Evolutionary conservation across 2,113 vertebrate genomes (phyloP).

Genomic region (Halcyon malimbica): DNA sequence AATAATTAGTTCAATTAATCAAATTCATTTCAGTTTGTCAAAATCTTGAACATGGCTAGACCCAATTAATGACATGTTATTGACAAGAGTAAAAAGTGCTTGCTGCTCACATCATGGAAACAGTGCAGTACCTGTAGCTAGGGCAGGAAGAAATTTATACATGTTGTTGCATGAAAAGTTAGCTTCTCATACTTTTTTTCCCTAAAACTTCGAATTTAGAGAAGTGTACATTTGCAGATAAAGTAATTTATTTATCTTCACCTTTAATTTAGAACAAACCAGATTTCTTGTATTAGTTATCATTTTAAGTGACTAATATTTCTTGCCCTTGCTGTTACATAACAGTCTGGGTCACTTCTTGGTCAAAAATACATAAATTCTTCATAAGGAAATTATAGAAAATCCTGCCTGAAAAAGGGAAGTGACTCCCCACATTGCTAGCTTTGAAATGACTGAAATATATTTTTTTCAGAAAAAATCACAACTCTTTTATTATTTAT

Average conservation of each 20-base stretch:
- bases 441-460: background rate
- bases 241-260: background rate
- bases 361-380: background rate
- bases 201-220: background rate
- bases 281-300: background rate
- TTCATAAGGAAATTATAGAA: background rate
- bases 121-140: background rate
- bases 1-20: background rate
- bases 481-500: background rate
- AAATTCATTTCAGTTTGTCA: background rate
- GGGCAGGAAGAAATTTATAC: background rate
- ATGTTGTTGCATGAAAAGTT: background rate
- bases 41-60: background rate
- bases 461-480: background rate
- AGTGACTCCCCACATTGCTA: accelerated
- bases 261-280: background rate
- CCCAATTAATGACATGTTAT: background rate
- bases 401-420: background rate
- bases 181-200: background rate
- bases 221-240: background rate
- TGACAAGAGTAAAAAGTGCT: background rate
- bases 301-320: background rate
- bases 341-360: background rate
- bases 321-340: background rate
- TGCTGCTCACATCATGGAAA: background rate